Percentiles rank a stretch among this genome's conserved stretches.
Evolutionary conservation across 92 coral and sea anemone genomes (phyloP).

Genomic region (Epizoanthus stellaris): DNA sequence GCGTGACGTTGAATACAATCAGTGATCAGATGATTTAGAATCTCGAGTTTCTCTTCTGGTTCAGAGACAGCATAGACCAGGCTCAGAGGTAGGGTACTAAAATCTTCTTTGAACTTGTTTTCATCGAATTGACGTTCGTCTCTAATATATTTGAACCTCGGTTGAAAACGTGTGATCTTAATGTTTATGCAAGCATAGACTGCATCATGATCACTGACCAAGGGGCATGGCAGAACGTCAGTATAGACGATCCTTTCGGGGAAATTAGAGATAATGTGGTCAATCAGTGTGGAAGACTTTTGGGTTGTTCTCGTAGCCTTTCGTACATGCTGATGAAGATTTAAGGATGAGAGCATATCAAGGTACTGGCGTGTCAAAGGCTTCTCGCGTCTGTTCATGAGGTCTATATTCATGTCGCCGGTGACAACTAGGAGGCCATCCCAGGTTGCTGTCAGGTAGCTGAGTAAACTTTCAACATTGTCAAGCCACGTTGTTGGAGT

Average conservation of each 20-base stretch:
- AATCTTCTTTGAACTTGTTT: neutral
- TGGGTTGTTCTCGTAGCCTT: constrained; percentile 33
- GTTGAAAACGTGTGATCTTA: constrained; percentile 17
- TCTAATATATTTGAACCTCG: neutral
- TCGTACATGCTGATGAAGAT: constrained; percentile 26
- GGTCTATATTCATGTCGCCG: constrained; percentile 28
- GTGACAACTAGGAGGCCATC: constrained; percentile 21
- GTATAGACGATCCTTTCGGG: constrained; percentile 25
- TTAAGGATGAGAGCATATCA: constrained; percentile 13
- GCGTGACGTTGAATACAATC: neutral
- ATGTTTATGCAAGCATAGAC: constrained; percentile 30
- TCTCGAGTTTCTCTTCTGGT: neutral
- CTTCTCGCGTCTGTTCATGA: neutral
- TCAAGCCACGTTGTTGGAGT: too few species aligned
- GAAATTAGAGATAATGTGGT: constrained; percentile 26
- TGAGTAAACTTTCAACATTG: neutral
- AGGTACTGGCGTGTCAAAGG: constrained; percentile 14
- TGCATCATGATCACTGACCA: constrained; percentile 44
- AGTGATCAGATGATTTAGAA: neutral
- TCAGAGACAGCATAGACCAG: too few species aligned
- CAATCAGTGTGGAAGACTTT: constrained; percentile 27
- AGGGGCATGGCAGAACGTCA: constrained; percentile 44
- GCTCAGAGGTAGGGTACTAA: neutral
- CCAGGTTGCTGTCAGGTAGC: constrained; percentile 27
- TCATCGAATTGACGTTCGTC: too few species aligned